Conservation (phyloP, 2,888 invertebrate species). For the Resseliella maxima region DNA sequence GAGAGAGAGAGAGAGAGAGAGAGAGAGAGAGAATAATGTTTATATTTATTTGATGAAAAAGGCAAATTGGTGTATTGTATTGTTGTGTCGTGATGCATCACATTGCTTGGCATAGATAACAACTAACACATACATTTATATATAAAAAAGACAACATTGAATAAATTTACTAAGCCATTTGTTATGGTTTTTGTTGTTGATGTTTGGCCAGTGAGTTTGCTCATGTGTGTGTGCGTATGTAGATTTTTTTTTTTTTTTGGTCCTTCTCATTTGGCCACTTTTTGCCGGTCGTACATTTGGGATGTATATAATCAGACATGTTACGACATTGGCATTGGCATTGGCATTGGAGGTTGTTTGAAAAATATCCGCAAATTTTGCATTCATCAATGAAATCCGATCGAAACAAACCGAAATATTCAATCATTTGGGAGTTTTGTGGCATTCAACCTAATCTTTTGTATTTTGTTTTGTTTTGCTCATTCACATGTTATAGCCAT, state of each 20-base stretch:
- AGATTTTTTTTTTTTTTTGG: no score
- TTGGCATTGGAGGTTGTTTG: background rate
- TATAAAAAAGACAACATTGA: background rate
- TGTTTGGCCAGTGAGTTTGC: no score
- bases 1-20: no score
- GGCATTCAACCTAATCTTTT: background rate
- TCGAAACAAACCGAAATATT: constrained; percentile 7
- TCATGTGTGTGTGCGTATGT: no score
- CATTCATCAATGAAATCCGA: constrained; percentile 11
- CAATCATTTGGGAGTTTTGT: constrained; percentile 34
- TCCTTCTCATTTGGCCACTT: background rate
- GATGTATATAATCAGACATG: background rate
- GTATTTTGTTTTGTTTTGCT: background rate
- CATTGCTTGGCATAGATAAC: constrained; percentile 1
- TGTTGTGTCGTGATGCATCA: background rate
- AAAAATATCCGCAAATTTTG: background rate
- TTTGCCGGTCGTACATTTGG: background rate
- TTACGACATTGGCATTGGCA: constrained; percentile 47
- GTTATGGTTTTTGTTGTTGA: constrained; percentile 44
- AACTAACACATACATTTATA: background rate
- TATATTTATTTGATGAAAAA: constrained; percentile 42
- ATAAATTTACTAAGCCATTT: constrained; percentile 40
- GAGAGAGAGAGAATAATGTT: constrained; percentile 4
- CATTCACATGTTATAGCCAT: background rate
- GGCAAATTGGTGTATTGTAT: constrained; percentile 34